Evolutionary conservation across 2,888 invertebrate genomes (phyloP).

Genomic region (Reticulitermes lucifugus): DNA sequence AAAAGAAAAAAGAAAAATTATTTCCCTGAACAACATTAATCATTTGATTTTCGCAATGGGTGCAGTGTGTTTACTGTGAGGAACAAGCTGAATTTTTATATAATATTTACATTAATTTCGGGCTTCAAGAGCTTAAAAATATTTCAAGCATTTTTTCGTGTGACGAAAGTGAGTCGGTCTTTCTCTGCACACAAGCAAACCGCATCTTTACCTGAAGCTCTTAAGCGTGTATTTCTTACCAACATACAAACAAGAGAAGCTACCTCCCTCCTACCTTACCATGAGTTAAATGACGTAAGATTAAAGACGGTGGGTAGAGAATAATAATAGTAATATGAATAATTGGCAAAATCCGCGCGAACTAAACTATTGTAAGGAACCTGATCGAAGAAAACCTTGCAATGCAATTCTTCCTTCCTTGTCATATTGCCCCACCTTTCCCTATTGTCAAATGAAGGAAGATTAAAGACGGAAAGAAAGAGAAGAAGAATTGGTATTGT

Average conservation of each 20-base stretch:
- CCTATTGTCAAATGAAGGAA: conserved; percentile 35
- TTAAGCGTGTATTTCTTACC: not conserved
- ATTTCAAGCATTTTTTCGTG: no score
- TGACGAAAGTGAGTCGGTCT: no score
- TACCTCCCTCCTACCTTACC: not conserved
- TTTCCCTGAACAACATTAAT: no score
- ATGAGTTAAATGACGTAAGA: not conserved
- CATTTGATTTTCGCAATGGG: no score
- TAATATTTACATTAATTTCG: no score
- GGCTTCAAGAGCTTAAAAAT: no score
- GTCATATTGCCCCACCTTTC: conserved; percentile 27
- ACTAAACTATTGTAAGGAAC: not conserved
- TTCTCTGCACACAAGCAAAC: not conserved
- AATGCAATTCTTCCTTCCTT: conserved; percentile 1
- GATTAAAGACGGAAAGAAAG: conserved; percentile 36
- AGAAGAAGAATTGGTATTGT: not conserved
- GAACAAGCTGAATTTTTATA: no score
- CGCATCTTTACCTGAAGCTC: not conserved
- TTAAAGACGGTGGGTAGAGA: not conserved
- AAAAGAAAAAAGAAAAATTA: no score
- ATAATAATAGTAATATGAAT: conserved; percentile 17
- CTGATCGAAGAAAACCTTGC: conserved; percentile 5
- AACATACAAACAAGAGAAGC: not conserved
- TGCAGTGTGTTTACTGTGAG: no score
- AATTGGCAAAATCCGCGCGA: conserved; percentile 33